phyloP scores from a whole-genome alignment of 2,113 vertebrate genomes.

The Ictalurus furcatus region DNA sequence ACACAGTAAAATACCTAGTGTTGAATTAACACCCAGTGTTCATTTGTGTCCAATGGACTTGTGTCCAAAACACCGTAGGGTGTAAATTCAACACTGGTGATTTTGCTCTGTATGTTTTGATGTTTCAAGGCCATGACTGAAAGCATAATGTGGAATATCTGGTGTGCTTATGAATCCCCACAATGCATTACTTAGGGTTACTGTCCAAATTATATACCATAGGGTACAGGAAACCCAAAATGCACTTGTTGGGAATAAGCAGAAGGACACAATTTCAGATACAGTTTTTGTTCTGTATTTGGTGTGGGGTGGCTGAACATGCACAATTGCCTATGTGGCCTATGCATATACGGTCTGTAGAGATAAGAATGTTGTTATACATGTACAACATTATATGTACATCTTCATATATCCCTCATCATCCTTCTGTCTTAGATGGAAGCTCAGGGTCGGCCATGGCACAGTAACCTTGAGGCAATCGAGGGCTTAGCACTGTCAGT shows the following conservation, averaged over 20 bases:
- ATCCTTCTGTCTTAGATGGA: not conserved
- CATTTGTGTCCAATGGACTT: no score
- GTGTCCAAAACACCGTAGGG: no score
- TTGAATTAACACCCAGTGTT: no score
- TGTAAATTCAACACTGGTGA: no score
- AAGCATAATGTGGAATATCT: not conserved
- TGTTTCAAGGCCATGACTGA: not conserved
- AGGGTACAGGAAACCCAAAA: not conserved
- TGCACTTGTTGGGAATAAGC: not conserved
- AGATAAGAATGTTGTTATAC: not conserved
- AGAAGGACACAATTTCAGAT: not conserved
- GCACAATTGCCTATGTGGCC: not conserved
- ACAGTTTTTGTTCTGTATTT: not conserved
- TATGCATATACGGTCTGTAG: not conserved
- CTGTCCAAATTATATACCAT: not conserved
- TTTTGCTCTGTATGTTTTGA: not conserved
- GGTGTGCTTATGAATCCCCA: not conserved
- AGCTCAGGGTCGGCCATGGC: not conserved
- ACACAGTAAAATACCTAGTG: no score
- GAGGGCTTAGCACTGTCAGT: not conserved
- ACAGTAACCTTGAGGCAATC: not conserved
- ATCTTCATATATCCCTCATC: not conserved
- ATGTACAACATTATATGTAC: no score
- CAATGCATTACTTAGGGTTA: not conserved
- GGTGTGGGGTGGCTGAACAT: not conserved